Base-by-base conservation (phyloP, 2,113 vertebrate genomes). In the Mesembrinibis cayennensis region DNA sequence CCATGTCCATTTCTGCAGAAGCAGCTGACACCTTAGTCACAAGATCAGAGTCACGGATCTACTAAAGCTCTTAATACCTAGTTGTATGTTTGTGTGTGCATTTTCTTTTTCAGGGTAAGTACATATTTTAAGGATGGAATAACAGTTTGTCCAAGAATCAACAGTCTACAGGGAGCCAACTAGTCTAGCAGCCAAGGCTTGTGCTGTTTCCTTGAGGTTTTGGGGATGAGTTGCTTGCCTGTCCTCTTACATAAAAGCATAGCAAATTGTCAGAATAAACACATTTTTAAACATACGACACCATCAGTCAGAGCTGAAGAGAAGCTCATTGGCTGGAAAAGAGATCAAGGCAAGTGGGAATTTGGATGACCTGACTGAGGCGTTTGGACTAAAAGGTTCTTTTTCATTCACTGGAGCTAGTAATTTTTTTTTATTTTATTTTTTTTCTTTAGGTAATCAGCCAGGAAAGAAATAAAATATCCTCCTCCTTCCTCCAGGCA, bases 231-330 rank as follows among this genome's bases (percentile, higher is more conserved):
- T 95, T 95, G 30, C 87, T 95, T 90, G 89, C 94, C 79, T 96
- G 94, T 95, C 87, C 32, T 95, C 89, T 97, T 97, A 95, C 86
- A 96, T 97, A 97, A 96, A 97, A 96, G 94, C 83, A 70, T 4
- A 95, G 89, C 79, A 94, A 95, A 97, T 91, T 97, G 94, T 97
- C 96, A 90, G 95, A 92, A 95, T 90, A 97, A 97, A 97, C 96
- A 96, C 87, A 93, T 97, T 97, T 97, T 96, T 12, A 94, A 97
- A 96, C 94, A 95, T 76, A 88, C 4, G 11, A 66, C 89, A 92
- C 71, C 93, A 97, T 97, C 91, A 91, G 79, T 97, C 93, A 97
- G 82, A 85, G 44, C 11, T 40, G 38, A 76, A 58, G 77, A 76
- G 59, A 79, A 91, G 56, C 62, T 95, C 34, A 97, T 89, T 96